phyloP scores from a whole-genome alignment of 2,888 invertebrate species.

The Phania funesta region DNA sequence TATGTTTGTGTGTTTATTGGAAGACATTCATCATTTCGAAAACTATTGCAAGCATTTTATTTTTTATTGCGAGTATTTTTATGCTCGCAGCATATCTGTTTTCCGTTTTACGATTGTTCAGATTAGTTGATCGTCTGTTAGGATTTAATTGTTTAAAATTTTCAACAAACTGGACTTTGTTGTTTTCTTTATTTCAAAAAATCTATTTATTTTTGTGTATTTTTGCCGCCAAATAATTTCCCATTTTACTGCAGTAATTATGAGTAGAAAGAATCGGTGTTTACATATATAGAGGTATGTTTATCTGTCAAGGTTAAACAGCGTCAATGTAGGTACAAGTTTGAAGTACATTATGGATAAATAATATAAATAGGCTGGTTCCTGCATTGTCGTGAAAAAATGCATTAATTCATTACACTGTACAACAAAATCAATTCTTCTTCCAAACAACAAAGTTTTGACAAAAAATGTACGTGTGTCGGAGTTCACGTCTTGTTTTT shows the following conservation, averaged over 20 bases:
- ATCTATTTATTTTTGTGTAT: not conserved
- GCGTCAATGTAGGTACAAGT: no score
- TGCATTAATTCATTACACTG: no score
- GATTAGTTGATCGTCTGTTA: not conserved
- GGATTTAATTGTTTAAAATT: not conserved
- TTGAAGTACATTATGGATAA: no score
- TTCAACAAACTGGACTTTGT: slow-evolving; percentile 8
- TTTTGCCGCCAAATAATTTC: slow-evolving; percentile 41
- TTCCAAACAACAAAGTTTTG: no score
- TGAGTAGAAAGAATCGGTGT: slow-evolving; percentile 43
- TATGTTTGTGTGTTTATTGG: not conserved
- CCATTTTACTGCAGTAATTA: slow-evolving; percentile 53
- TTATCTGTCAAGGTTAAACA: not conserved
- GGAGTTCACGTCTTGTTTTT: no score
- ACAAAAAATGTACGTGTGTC: no score
- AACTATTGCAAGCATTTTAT: slow-evolving; percentile 1
- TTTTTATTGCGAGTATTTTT: not conserved
- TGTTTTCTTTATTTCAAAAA: not conserved
- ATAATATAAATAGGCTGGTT: no score
- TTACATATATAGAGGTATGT: no score
- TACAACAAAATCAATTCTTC: no score
- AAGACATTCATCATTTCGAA: not conserved
- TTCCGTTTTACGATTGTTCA: slow-evolving; percentile 11
- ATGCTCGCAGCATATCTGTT: not conserved
- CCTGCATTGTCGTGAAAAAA: no score